Percentiles rank a stretch among this genome's conserved stretches.
Evolutionary conservation across 1,140 invertebrate genomes (phyloP).

Genomic region (Bombyx mandarina): DNA sequence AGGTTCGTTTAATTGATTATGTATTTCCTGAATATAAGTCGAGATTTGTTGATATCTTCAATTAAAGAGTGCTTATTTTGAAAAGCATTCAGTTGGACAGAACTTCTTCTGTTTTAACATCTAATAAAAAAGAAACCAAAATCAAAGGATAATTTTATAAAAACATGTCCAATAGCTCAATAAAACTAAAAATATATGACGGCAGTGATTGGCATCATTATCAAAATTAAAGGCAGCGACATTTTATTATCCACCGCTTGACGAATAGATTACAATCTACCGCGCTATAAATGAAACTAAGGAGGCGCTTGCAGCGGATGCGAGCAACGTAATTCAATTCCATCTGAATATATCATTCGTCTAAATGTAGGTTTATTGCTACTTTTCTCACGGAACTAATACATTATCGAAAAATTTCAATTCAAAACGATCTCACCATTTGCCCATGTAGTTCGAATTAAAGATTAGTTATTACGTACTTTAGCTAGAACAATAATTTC

Average conservation of each 20-base stretch:
- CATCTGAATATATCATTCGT: constrained; percentile 68
- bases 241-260: constrained; percentile 62
- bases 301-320: constrained; percentile 62
- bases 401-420: constrained; percentile 61
- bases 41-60: too few species aligned
- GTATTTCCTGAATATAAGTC: too few species aligned
- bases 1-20: too few species aligned
- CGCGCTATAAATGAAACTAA: constrained; percentile 45
- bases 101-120: background rate
- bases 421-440: constrained; percentile 63
- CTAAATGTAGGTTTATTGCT: constrained; percentile 69
- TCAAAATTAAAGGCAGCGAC: constrained; percentile 55
- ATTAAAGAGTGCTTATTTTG: too few species aligned
- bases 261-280: constrained; percentile 65
- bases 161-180: background rate
- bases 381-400: constrained; percentile 69
- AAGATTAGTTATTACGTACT: too few species aligned
- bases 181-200: background rate
- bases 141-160: background rate
- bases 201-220: constrained; percentile 25
- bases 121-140: background rate
- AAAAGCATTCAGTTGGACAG: too few species aligned
- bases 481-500: constrained; percentile 19
- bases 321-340: constrained; percentile 59
- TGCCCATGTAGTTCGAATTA: constrained; percentile 35